Evolutionary conservation across 2,888 invertebrate genomes (phyloP).

Genomic region (Subacronicta megacephala): DNA sequence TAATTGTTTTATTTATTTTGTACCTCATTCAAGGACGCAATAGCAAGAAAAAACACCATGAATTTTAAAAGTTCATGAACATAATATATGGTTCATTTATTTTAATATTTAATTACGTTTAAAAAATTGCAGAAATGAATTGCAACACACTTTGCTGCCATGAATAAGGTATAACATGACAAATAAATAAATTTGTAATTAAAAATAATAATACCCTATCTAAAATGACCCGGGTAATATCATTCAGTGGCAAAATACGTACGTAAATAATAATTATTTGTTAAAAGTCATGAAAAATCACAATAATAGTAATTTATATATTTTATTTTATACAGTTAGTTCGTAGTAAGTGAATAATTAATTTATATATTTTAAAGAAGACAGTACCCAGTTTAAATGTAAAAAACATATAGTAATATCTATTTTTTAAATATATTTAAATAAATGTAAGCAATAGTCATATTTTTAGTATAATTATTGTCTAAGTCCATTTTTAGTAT

Average conservation of each 20-base stretch:
- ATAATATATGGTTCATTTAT: not conserved
- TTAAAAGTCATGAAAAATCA: slow-evolving; percentile 14
- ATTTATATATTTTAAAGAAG: not conserved
- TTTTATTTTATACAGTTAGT: not conserved
- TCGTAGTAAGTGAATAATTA: not conserved
- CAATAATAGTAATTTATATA: not conserved
- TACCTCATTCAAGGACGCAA: slow-evolving; percentile 1
- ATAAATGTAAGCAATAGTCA: slow-evolving; percentile 38
- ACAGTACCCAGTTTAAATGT: not conserved
- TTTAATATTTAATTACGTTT: too few relatives aligned
- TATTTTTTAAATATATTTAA: slow-evolving; percentile 5
- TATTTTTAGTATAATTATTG: slow-evolving; percentile 28
- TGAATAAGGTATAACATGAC: too few relatives aligned
- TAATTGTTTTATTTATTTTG: not conserved
- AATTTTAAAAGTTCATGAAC: not conserved
- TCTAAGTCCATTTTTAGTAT: slow-evolving; percentile 9
- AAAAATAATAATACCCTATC: not conserved
- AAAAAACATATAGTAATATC: not conserved
- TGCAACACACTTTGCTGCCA: too few relatives aligned
- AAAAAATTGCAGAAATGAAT: too few relatives aligned
- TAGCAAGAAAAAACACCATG: too few relatives aligned
- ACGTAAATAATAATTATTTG: not conserved
- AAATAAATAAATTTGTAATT: too few relatives aligned
- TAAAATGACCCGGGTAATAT: not conserved
- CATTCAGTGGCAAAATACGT: not conserved